Percentiles rank a stretch among this genome's conserved stretches.
Evolutionary conservation across 2,888 invertebrate species (phyloP).

Genomic region (Hylaea fasciaria): DNA sequence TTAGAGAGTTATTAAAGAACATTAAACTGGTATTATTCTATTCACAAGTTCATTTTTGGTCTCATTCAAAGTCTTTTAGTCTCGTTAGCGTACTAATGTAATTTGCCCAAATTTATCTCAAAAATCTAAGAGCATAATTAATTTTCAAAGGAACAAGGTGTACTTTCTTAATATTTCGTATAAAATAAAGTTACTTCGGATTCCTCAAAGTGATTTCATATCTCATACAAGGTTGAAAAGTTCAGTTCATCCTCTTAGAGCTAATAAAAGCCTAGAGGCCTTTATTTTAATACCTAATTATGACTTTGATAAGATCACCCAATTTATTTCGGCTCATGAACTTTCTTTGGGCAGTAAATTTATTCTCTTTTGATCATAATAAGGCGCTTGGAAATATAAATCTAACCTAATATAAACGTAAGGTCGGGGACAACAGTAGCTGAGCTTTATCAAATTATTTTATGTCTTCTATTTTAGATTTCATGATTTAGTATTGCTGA

Average conservation of each 20-base stretch:
- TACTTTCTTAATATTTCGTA: not conserved
- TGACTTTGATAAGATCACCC: constrained; percentile 24
- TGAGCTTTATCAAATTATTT: not conserved
- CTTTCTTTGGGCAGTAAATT: constrained; percentile 1
- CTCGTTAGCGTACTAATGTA: no score
- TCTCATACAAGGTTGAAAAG: not conserved
- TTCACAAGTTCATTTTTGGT: no score
- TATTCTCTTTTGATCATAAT: constrained; percentile 3
- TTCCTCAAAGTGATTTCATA: not conserved
- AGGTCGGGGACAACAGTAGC: not conserved
- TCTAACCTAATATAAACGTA: not conserved
- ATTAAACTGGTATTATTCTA: no score
- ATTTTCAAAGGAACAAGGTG: not conserved
- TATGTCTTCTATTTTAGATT: no score
- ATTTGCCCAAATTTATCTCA: not conserved
- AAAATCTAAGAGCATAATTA: not conserved
- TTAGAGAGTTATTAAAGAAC: no score
- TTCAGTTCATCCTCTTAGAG: not conserved
- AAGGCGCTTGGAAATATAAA: not conserved
- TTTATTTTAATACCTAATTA: constrained; percentile 35
- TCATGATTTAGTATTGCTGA: no score
- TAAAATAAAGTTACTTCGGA: not conserved
- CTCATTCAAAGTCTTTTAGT: no score
- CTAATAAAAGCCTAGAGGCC: constrained; percentile 15
- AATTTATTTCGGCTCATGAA: constrained; percentile 19